These are phyloP conservation scores for Ricordea florida DNA, from an alignment of 92 coral and sea anemone genomes.

Conservation along the genomic window DNA sequence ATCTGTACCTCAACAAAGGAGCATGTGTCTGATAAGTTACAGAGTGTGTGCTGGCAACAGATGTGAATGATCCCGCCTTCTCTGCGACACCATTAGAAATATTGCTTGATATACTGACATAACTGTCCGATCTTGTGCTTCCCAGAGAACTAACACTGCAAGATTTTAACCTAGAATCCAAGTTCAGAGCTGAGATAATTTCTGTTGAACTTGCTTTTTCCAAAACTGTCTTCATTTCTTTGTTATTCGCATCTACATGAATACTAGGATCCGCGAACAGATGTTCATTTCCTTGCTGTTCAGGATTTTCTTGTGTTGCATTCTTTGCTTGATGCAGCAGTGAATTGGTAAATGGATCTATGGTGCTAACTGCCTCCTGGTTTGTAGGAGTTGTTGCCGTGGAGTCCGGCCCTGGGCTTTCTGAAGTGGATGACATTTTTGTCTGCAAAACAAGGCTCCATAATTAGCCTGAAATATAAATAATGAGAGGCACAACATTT, in stretches of 20 bases:
- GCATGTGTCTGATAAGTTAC: constrained; percentile 33
- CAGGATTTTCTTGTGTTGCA: background rate
- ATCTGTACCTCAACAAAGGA: constrained; percentile 61
- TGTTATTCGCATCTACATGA: constrained; percentile 84
- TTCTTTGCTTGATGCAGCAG: background rate
- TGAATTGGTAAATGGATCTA: background rate
- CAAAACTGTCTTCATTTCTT: constrained; percentile 91
- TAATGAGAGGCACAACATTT: too few relatives aligned
- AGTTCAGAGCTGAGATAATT: constrained; percentile 71
- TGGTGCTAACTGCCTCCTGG: background rate
- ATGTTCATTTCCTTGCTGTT: background rate
- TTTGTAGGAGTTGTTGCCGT: constrained; percentile 20
- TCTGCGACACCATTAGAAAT: constrained; percentile 75
- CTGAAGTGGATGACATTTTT: constrained; percentile 27
- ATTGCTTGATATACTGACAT: constrained; percentile 84
- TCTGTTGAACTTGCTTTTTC: constrained; percentile 92
- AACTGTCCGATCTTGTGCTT: constrained; percentile 82
- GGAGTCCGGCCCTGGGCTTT: constrained; percentile 35
- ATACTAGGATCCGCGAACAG: constrained; percentile 66
- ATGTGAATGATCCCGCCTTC: constrained; percentile 81
- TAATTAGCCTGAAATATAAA: too few relatives aligned
- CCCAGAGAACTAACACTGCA: constrained; percentile 87
- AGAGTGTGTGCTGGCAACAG: constrained; percentile 74
- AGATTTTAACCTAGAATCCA: constrained; percentile 85
- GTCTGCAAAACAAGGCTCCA: too few relatives aligned